Conservation (phyloP, 2,888 invertebrate genomes). For the Cephus rjabovi region DNA sequence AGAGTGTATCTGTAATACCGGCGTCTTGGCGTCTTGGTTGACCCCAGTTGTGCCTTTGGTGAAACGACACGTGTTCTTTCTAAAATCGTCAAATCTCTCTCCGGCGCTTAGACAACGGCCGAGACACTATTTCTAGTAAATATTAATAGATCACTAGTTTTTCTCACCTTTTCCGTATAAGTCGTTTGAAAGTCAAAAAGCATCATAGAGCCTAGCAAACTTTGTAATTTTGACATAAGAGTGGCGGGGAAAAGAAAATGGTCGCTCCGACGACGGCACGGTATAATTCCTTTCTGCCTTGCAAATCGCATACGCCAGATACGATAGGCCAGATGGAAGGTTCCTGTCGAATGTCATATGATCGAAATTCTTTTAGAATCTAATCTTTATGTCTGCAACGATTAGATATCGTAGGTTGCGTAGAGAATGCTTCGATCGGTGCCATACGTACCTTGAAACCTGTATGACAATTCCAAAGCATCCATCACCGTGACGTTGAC, state of each 20-base stretch:
- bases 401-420: neutral
- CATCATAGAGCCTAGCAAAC: neutral
- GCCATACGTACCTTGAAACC: neutral
- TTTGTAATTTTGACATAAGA: neutral
- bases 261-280: neutral
- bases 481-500: neutral
- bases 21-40: neutral
- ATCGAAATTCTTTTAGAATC: neutral
- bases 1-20: neutral
- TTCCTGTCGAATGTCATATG: neutral
- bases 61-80: neutral
- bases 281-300: neutral
- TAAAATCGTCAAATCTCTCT: neutral
- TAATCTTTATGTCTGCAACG: neutral
- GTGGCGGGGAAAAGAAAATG: neutral
- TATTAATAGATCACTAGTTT: neutral
- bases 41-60: neutral
- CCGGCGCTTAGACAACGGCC: neutral
- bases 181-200: neutral
- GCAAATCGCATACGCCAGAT: neutral
- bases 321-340: neutral
- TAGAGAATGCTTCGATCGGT: neutral
- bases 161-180: neutral
- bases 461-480: neutral
- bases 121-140: neutral